Evolutionary conservation across 1,140 invertebrate species (phyloP).

Genomic region (Macrobrachium nipponense): DNA sequence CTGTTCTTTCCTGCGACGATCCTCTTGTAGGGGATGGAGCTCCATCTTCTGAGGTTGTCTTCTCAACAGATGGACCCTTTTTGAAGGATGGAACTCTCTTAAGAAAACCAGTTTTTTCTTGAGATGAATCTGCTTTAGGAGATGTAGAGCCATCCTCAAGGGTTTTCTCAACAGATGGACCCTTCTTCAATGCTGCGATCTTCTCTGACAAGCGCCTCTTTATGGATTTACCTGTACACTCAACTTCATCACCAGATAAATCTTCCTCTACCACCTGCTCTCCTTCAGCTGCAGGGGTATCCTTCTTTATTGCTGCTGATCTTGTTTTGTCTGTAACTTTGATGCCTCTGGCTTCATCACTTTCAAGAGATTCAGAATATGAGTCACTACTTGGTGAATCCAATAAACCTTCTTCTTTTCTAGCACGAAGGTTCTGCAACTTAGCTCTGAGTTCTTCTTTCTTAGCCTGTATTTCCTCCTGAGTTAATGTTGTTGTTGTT

Average conservation of each 20-base stretch:
- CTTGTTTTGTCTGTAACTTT: not conserved
- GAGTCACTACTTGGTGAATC: conserved; percentile 39
- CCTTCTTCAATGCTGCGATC: too few relatives aligned
- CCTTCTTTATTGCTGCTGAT: not conserved
- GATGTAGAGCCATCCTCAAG: not conserved
- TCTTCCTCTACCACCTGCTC: not conserved
- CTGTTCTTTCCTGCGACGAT: too few relatives aligned
- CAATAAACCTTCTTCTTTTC: conserved; percentile 11
- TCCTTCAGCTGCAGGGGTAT: not conserved
- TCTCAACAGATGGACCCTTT: too few relatives aligned
- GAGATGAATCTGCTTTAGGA: not conserved
- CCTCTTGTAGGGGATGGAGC: too few relatives aligned
- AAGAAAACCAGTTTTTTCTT: conserved; percentile 12
- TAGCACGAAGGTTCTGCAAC: conserved; percentile 17
- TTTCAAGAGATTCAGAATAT: conserved; percentile 33
- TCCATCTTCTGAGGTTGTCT: too few relatives aligned
- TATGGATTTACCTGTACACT: too few relatives aligned
- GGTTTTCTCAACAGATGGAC: not conserved
- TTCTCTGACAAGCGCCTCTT: too few relatives aligned
- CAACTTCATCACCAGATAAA: not conserved
- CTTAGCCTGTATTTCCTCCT: conserved; percentile 10
- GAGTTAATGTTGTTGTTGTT: not conserved
- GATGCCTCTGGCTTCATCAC: conserved; percentile 28
- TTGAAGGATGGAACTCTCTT: not conserved
- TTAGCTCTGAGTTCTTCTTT: conserved; percentile 21